Base-by-base conservation (phyloP, 1,140 invertebrate genomes). In the Hirudo medicinalis region DNA sequence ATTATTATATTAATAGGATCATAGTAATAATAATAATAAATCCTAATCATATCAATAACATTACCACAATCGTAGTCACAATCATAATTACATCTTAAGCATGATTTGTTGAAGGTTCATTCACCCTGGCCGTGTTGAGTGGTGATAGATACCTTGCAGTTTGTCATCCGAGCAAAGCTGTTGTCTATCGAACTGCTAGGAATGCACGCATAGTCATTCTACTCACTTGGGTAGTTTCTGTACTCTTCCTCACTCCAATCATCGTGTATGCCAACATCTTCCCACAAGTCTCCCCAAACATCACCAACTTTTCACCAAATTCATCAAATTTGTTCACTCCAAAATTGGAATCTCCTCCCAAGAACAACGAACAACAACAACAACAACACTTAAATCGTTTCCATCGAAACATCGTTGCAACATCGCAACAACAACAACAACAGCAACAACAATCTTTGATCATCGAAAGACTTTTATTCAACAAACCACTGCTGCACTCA, bases 181-280 rank as follows among this genome's bases (percentile, higher is more conserved):
- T 71, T 19, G 22, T 55, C 19, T 81, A 77, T 76, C 77, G 80
- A 55, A 83, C 78, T 19, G 73, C 78, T 3, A 76, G 77, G 13
- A 76, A 81, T 5, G 76, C 83, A 2, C 74, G 77, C 15, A 76
- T 83, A 54, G 76, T 83, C 6, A 80, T 82, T 67, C 71, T 81
- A 5, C 75, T 78, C 54, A 80, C 84, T 20, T 84, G 83, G 83
- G 79, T 81, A 6, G 72, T 84, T 11, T 82, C 83, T 19, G 79
- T 81, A 55, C 76, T 83, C 22, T 78, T 81, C 8, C 80, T 98
- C 89, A 77, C 85, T 25, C 94, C 94, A 0, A 89, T 97, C 11
- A 91, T 95, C 72, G 87, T 96, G 77, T 96, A 96, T 78, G 89
- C 92, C 17, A 32, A 27, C 17, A 49, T 66, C n/a, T 27, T 70